A percentile compares a stretch with the other conserved stretches of the same genome.
Conservation (phyloP, 1,140 invertebrate species). For the Achatina immaculata region DNA sequence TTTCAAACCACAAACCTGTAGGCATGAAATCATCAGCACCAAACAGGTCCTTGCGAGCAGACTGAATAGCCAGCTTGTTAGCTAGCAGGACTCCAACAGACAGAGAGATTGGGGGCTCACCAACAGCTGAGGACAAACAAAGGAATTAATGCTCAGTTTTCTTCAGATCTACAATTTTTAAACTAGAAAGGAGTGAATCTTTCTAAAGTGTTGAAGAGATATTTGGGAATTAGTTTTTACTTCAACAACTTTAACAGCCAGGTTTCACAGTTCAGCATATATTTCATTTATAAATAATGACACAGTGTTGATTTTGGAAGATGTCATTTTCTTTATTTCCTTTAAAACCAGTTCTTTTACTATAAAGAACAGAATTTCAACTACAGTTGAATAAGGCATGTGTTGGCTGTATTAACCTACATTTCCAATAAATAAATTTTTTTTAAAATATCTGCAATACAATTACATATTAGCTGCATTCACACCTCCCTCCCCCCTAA, state of each 20-base stretch:
- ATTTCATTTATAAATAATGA: no score
- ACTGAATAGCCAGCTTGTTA: constrained; percentile 58
- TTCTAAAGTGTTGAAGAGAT: no score
- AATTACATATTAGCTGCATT: no score
- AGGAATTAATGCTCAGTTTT: not conserved
- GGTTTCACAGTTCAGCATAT: no score
- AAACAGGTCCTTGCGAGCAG: constrained; percentile 52
- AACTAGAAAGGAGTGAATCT: no score
- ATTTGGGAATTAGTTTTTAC: no score
- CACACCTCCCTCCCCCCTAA: no score
- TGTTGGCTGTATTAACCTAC: not conserved
- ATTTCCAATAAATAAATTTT: not conserved
- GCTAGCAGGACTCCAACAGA: constrained; percentile 63
- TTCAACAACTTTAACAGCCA: not conserved
- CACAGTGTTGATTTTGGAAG: no score
- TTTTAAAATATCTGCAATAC: not conserved
- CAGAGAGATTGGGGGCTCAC: constrained; percentile 69
- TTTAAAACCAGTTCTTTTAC: no score
- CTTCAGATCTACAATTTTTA: no score
- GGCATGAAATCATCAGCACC: constrained; percentile 52
- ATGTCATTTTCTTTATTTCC: no score
- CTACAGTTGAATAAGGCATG: not conserved
- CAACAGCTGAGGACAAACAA: constrained; percentile 63
- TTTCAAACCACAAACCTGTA: constrained; percentile 48
- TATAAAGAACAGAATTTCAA: no score